Evolutionary conservation across 2,113 vertebrate genomes (phyloP).

Genomic region (Gasterosteus aculeatus): DNA sequence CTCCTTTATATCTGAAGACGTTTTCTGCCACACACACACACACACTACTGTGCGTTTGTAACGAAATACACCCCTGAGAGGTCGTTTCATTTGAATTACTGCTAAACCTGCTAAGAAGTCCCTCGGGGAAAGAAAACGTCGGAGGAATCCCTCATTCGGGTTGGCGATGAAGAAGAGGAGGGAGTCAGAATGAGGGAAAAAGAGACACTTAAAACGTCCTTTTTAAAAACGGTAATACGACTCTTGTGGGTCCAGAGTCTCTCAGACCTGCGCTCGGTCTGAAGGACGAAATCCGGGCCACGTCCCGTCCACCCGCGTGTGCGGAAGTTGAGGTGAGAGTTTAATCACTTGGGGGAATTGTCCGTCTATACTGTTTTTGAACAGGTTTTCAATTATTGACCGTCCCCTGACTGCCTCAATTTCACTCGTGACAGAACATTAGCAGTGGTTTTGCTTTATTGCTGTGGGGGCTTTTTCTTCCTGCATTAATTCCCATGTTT

Average conservation of each 20-base stretch:
- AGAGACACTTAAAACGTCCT: neutral
- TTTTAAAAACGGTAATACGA: neutral
- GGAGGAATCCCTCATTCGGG: neutral
- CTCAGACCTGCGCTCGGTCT: slow-evolving; percentile 33
- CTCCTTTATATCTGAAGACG: neutral
- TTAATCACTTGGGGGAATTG: slow-evolving; percentile 39
- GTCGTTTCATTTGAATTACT: neutral
- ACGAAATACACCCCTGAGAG: neutral
- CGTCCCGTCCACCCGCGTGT: slow-evolving; percentile 14
- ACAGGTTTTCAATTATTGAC: slow-evolving; percentile 41
- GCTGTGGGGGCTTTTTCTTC: neutral
- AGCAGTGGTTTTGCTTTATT: slow-evolving; percentile 27
- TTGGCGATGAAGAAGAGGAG: neutral
- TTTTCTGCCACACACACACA: neutral
- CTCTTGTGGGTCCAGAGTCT: slow-evolving; percentile 42
- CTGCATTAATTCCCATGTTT: slow-evolving; percentile 4
- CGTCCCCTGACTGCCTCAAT: slow-evolving; percentile 39
- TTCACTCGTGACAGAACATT: slow-evolving; percentile 34
- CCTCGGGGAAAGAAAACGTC: neutral
- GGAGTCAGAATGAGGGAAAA: slow-evolving; percentile 4
- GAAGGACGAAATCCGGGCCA: slow-evolving; percentile 47
- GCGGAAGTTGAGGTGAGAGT: slow-evolving; percentile 16
- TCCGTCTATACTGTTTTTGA: slow-evolving; percentile 35
- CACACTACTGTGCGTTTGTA: neutral
- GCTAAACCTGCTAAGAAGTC: neutral